These are phyloP conservation scores for Tholera decimalis DNA, from an alignment of 2,888 invertebrate genomes.

Conservation along the genomic window DNA sequence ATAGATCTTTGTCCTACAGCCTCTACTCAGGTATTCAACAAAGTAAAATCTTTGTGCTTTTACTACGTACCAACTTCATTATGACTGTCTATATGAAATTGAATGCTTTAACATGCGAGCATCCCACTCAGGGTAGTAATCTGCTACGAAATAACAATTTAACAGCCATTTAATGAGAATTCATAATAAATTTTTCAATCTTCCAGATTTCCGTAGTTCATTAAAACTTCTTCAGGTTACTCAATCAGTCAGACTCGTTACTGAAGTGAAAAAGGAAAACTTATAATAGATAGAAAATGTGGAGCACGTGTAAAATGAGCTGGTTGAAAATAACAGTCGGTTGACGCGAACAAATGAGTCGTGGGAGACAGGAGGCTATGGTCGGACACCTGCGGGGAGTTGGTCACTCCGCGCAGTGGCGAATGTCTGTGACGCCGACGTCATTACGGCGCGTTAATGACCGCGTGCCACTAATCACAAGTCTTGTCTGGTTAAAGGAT, in stretches of 20 bases:
- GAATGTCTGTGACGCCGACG: constrained; percentile 59
- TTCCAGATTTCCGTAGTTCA: constrained; percentile 7
- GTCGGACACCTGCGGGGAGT: constrained; percentile 70
- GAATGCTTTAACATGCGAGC: constrained; percentile 12
- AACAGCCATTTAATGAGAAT: constrained; percentile 24
- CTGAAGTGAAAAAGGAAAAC: constrained; percentile 52
- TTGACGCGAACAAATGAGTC: constrained; percentile 75
- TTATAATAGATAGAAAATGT: constrained; percentile 59
- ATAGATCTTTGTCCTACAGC: constrained; percentile 37
- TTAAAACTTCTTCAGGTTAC: constrained; percentile 28
- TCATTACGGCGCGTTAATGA: constrained; percentile 58
- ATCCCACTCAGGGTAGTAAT: background rate
- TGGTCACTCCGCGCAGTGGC: constrained; percentile 63
- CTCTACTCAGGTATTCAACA: constrained; percentile 49
- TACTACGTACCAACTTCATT: too few species aligned
- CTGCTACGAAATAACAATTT: constrained; percentile 15
- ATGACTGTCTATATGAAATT: background rate
- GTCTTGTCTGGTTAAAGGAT: constrained; percentile 59
- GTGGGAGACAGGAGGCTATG: constrained; percentile 68
- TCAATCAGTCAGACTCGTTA: constrained; percentile 44
- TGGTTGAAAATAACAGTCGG: constrained; percentile 73
- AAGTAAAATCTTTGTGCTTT: constrained; percentile 32
- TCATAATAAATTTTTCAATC: constrained; percentile 29
- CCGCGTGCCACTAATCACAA: constrained; percentile 55
- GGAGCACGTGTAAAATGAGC: constrained; percentile 59